Evolutionary conservation across 2,888 invertebrate species (phyloP), one percentile per base, ranked within the genome.

Genomic region (Bruchidius siliquastri): DNA sequence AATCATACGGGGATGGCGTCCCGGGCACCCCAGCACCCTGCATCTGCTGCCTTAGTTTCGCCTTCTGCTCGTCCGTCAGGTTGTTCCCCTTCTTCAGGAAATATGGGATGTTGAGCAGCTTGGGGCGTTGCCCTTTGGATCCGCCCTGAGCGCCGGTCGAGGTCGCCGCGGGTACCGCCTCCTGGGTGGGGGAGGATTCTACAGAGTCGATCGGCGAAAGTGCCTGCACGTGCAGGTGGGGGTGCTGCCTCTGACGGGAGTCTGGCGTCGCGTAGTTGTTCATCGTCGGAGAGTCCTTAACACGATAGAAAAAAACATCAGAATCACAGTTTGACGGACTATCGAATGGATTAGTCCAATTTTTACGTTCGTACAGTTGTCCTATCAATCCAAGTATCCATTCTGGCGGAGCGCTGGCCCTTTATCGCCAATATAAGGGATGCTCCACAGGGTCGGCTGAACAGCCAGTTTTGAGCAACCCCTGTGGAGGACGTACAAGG

Each of bases 131-230:
- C 67, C 75, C 79, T 71, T 71, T 78, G 72, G 74, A 76, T 69
- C 75, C 73, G 75, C 77, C 78, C 74, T 71, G 73, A 22, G 68
- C 20, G 49, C 6, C 18, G 49, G 18, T 13, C 26, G 71, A 4
- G 18, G 20, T 30, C 20, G 26, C 0, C n/a, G 26, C 20, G 0
- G 49, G 10, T 1, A 49, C 49, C 49, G 49, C 18, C 69, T 88
- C 88, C 10, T 88, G 87, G 10, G 86, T 87, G 13, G 90, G 90
- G 6, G 90, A 88, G 8, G 88, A 88, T 80, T 90, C 90, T 0
- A 88, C 88, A 20, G 90, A 90, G 72, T 88, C 88, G 70, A 89
- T 89, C 20, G 89, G 88, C 70, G 89, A 88, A 71, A 89, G 81
- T 3, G 88, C 88, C 70, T 89, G 87, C 79, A 88, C 86, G 80